These are phyloP conservation scores for Diabrotica undecimpunctata DNA, from an alignment of 1,140 invertebrate genomes.

Conservation along the genomic window DNA sequence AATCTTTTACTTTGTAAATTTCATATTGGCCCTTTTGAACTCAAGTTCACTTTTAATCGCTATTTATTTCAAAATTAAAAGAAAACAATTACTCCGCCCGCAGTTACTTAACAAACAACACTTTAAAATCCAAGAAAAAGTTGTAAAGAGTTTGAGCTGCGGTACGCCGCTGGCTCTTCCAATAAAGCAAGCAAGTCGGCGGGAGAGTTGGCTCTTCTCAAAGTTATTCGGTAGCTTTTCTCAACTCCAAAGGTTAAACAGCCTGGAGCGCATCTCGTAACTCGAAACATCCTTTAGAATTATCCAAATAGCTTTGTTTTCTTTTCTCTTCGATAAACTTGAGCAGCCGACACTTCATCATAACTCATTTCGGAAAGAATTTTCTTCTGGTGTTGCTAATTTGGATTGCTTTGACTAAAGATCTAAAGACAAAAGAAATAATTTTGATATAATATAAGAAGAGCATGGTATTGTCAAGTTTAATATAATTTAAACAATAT, in stretches of 20 bases:
- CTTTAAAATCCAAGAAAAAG: not conserved
- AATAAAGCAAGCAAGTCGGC: not conserved
- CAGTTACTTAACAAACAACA: too few species aligned
- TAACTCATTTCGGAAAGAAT: slow-evolving; percentile 4
- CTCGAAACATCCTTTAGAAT: slow-evolving; percentile 19
- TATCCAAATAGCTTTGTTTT: slow-evolving; percentile 21
- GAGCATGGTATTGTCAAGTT: too few species aligned
- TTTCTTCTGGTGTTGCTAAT: not conserved
- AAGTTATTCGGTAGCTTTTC: slow-evolving; percentile 4
- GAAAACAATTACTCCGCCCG: too few species aligned
- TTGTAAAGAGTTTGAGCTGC: not conserved
- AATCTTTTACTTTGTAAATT: too few species aligned
- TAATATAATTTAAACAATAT: too few species aligned
- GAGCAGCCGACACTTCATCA: slow-evolving; percentile 13
- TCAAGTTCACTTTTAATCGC: too few species aligned
- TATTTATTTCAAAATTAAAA: too few species aligned
- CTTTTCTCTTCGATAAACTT: slow-evolving; percentile 13
- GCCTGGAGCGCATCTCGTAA: slow-evolving; percentile 12
- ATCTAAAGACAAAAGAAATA: too few species aligned
- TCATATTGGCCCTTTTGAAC: too few species aligned
- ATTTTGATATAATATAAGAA: too few species aligned
- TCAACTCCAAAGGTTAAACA: slow-evolving; percentile 15
- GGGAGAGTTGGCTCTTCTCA: not conserved
- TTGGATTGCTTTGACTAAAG: slow-evolving; percentile 5
- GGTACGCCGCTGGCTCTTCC: not conserved